Base-by-base conservation (phyloP, 53 echinoderm and acorn worm species). In the Apostichopus leukothele region DNA sequence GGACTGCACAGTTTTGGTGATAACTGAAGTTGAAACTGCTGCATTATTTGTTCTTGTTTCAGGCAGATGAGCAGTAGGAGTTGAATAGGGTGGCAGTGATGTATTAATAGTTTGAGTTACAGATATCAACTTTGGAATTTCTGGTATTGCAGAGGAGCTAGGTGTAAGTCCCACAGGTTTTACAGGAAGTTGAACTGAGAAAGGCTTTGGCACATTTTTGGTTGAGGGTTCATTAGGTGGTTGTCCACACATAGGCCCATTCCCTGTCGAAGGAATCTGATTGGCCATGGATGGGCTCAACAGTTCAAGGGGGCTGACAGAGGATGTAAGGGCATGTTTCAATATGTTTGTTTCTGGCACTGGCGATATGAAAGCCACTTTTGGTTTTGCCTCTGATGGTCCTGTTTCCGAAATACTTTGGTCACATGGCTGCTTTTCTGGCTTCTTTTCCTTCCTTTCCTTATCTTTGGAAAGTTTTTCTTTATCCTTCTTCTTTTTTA, bases 81-180 rank as follows among this genome's bases (percentile, higher is more conserved):
- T 74, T 55, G 75, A 87, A 27, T 75, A 85, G 22, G 91, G 86
- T 53, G 91, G 88, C 84, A 86, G 81, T 68, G 88, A 79, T 54
- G 93, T 78, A 89, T 88, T 93, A 74, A 92, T 76, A 51, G 94
- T 90, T 88, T 93, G 95, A 79, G 94, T 97, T 5, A 95, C 95
- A 52, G 94, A 96, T 50, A 99, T 99, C 83, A 99, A 91, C 83
- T 99, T 99, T 63, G 99, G 97, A 75, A 94, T 93, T 86, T 99
- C 96, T 67, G 99, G 99, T 86, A 95, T 95, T 87, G 87, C 83
- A 14, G 88, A 27, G 63, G 85, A 63, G 51, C 88, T 51, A 9
- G 88, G 75, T 6, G 25, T 20, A 22, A 67, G 57, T 13, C 61
- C 85, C 5, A 51, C n/a, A 5, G 67, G 14, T 76, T 79, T 76